Percentiles rank a stretch among this genome's conserved stretches.
phyloP scores from a whole-genome alignment of 2,797 vertebrate species.

The Naso thynnoides region DNA sequence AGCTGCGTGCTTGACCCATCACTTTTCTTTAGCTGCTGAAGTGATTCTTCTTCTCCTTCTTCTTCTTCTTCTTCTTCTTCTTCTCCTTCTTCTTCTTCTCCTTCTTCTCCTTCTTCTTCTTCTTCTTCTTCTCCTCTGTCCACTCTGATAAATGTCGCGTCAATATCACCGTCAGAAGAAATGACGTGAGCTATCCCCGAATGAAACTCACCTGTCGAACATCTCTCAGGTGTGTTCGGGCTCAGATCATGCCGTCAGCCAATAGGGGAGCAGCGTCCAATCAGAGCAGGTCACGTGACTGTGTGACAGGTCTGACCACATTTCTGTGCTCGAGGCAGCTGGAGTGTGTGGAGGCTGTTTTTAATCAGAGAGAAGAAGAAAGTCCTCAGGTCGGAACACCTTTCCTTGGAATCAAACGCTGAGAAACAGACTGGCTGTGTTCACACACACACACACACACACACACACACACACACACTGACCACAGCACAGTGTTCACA shows the following conservation, averaged over 20 bases:
- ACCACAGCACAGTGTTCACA: no score
- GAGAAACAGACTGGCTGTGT: not conserved
- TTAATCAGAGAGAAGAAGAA: not conserved
- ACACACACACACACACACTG: no score
- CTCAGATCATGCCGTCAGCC: not conserved
- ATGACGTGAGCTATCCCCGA: not conserved
- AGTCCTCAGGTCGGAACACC: not conserved
- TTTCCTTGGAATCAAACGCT: not conserved
- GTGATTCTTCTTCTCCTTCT: not conserved
- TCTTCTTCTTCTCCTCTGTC: not conserved
- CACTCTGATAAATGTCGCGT: no score
- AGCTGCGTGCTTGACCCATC: conserved; percentile 61
- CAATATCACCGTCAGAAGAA: no score
- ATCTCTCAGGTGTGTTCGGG: conserved; percentile 18
- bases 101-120: not conserved
- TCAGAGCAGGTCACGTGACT: conserved; percentile 29
- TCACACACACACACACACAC: no score
- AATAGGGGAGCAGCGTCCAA: conserved; percentile 20
- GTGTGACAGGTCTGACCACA: conserved; percentile 49
- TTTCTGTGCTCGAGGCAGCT: conserved; percentile 13
- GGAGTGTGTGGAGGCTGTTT: not conserved
- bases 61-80: not conserved
- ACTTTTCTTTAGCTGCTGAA: not conserved
- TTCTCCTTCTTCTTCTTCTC: not conserved
- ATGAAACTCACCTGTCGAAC: conserved; percentile 23